Percentiles rank a stretch among this genome's conserved stretches.
Evolutionary conservation across 1,140 invertebrate genomes (phyloP).

Genomic region (Mactra quadrangularis): DNA sequence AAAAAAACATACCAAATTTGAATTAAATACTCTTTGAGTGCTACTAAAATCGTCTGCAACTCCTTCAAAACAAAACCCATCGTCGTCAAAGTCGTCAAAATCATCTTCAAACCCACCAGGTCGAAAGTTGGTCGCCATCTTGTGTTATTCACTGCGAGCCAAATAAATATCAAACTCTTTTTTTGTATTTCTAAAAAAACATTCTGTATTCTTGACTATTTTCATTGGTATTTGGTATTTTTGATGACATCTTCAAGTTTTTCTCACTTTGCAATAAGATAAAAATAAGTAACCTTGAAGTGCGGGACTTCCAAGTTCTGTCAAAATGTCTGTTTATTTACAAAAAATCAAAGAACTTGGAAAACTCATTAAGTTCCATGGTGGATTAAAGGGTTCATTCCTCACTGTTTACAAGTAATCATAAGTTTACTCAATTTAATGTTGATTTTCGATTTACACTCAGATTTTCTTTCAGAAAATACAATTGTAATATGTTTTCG

Average conservation of each 20-base stretch:
- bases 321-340: slow-evolving; percentile 87
- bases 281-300: slow-evolving; percentile 32
- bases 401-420: slow-evolving; percentile 37
- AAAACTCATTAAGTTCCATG: slow-evolving; percentile 52
- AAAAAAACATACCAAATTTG: background rate
- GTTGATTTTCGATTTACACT: background rate
- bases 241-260: no score
- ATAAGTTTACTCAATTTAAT: background rate
- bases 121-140: slow-evolving; percentile 60
- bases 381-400: slow-evolving; percentile 49
- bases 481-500: background rate
- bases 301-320: slow-evolving; percentile 35
- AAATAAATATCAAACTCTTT: no score
- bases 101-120: slow-evolving; percentile 72
- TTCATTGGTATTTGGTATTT: no score
- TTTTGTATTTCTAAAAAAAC: no score
- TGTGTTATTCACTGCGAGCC: slow-evolving; percentile 14
- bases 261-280: no score
- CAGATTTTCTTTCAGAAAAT: background rate
- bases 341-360: slow-evolving; percentile 87
- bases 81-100: slow-evolving; percentile 66
- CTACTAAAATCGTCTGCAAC: background rate
- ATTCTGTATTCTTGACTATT: no score
- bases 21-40: slow-evolving; percentile 22
- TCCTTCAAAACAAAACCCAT: slow-evolving; percentile 65